Conservation (phyloP, 2,797 vertebrate species). For the Megaceryle alcyon region DNA sequence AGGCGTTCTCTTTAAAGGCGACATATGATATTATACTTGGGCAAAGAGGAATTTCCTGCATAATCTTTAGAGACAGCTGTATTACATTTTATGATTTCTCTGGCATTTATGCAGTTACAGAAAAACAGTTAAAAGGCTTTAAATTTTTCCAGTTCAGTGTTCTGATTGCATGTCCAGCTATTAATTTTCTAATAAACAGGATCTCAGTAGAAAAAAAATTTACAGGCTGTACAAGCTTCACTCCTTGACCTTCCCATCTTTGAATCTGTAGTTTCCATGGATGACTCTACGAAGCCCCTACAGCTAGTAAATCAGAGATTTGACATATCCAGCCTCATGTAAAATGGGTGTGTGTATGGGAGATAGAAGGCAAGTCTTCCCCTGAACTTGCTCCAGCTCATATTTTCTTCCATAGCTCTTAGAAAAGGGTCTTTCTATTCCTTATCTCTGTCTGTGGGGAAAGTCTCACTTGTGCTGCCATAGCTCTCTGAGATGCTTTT, state of each 20-base stretch:
- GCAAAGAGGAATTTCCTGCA: conserved; percentile 18
- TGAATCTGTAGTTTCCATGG: not conserved
- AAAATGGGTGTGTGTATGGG: not conserved
- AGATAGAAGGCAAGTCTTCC: not conserved
- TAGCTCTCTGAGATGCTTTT: not conserved
- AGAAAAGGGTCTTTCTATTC: not conserved
- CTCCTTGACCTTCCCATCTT: not conserved
- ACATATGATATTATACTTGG: not conserved
- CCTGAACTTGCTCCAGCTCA: not conserved
- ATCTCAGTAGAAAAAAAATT: not conserved
- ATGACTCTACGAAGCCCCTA: not conserved
- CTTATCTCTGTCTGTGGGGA: not conserved
- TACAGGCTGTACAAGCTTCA: not conserved
- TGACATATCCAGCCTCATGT: not conserved
- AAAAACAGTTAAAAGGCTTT: not conserved
- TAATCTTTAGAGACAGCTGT: not conserved
- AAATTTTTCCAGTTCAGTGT: not conserved
- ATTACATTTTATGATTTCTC: conserved; percentile 2
- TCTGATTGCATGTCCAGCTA: not conserved
- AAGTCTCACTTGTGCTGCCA: not conserved
- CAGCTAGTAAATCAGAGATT: not conserved
- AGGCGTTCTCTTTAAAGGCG: not conserved
- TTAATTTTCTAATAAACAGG: not conserved
- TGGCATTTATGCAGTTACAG: not conserved
- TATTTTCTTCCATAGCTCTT: not conserved